Evolutionary conservation across 2,888 invertebrate genomes (phyloP).

Genomic region (Notocelia uddmanniana): DNA sequence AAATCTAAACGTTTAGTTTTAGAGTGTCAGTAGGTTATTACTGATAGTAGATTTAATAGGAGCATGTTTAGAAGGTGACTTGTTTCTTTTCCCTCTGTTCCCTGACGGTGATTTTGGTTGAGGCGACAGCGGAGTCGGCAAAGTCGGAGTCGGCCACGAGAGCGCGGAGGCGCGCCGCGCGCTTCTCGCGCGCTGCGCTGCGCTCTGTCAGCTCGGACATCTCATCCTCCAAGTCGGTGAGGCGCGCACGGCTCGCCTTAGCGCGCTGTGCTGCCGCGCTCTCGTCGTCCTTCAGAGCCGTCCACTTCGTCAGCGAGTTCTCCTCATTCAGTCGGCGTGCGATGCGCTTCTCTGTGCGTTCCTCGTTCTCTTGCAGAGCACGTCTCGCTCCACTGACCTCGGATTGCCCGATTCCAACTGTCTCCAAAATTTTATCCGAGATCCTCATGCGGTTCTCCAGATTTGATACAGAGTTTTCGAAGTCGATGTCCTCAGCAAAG

Average conservation of each 20-base stretch:
- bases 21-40: slow-evolving; percentile 57
- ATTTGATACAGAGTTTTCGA: slow-evolving; percentile 86
- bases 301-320: slow-evolving; percentile 87
- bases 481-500: slow-evolving; percentile 87
- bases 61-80: slow-evolving; percentile 75
- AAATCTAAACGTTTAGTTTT: slow-evolving; percentile 57
- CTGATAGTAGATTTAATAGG: slow-evolving; percentile 48
- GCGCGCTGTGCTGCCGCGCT: slow-evolving; percentile 88
- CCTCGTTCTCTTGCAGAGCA: slow-evolving; percentile 79
- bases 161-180: slow-evolving; percentile 89
- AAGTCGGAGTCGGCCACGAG: slow-evolving; percentile 87
- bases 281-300: slow-evolving; percentile 83
- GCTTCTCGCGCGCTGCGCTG: slow-evolving; percentile 89
- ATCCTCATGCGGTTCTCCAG: slow-evolving; percentile 86
- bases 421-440: slow-evolving; percentile 88
- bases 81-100: slow-evolving; percentile 81
- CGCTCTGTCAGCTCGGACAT: slow-evolving; percentile 90
- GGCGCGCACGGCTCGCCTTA: slow-evolving; percentile 87
- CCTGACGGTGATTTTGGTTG: slow-evolving; percentile 74
- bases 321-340: slow-evolving; percentile 77
- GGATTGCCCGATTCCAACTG: slow-evolving; percentile 87
- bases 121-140: slow-evolving; percentile 65
- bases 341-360: slow-evolving; percentile 80
- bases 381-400: slow-evolving; percentile 81
- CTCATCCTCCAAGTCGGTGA: slow-evolving; percentile 90